Evolutionary conservation across 2,888 invertebrate species (phyloP).

Genomic region (Zhuqinia jingwanae): DNA sequence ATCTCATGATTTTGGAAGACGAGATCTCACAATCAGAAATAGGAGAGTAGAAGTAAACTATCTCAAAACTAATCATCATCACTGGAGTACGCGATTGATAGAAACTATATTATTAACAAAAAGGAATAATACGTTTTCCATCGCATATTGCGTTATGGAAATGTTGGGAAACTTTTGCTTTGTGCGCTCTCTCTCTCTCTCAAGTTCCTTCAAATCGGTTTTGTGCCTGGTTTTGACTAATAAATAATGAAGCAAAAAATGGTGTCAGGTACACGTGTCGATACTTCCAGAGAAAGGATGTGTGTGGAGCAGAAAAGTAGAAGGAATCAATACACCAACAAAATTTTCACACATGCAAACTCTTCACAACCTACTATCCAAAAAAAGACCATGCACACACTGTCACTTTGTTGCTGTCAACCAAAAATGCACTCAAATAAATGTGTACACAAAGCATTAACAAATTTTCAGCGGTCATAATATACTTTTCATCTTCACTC

Average conservation of each 20-base stretch:
- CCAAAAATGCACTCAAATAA: not conserved
- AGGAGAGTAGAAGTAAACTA: not conserved
- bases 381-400: constrained; percentile 14
- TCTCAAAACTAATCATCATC: not conserved
- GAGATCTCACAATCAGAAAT: not conserved
- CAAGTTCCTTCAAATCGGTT: too few species aligned
- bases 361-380: not conserved
- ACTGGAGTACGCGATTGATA: not conserved
- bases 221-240: too few species aligned
- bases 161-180: too few species aligned
- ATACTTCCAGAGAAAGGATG: too few species aligned
- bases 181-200: too few species aligned
- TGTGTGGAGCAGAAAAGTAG: not conserved
- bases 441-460: not conserved
- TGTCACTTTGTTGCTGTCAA: not conserved
- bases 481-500: not conserved
- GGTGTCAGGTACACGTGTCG: too few species aligned
- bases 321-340: not conserved
- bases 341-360: not conserved
- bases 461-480: not conserved
- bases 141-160: too few species aligned
- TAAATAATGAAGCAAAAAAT: too few species aligned
- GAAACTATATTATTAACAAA: too few species aligned
- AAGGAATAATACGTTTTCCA: too few species aligned
- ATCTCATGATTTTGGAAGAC: constrained; percentile 56